Conservation (phyloP, 2,888 invertebrate genomes). For the Drosophila anomelani region DNA sequence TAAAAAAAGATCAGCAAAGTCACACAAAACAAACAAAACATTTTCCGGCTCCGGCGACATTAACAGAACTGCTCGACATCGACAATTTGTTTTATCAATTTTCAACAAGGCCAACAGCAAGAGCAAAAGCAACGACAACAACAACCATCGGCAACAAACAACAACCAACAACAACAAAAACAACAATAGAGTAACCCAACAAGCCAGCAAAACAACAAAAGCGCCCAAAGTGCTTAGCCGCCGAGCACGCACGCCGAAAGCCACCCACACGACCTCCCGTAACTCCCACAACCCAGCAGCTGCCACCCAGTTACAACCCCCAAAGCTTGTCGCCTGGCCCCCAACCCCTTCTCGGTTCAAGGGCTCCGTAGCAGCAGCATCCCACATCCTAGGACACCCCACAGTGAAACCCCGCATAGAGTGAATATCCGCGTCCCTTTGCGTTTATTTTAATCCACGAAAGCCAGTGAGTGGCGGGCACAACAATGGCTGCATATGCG, state of each 20-base stretch:
- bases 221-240: slow-evolving; percentile 76
- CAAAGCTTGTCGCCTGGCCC: slow-evolving; percentile 9
- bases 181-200: slow-evolving; percentile 52
- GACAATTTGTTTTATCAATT: slow-evolving; percentile 83
- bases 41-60: slow-evolving; percentile 82
- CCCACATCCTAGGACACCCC: slow-evolving; percentile 68
- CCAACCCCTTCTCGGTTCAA: slow-evolving; percentile 23
- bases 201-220: slow-evolving; percentile 64
- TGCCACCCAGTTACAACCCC: slow-evolving; percentile 7
- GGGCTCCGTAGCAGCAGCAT: slow-evolving; percentile 44
- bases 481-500: slow-evolving; percentile 90
- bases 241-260: slow-evolving; percentile 70
- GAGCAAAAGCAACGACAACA: slow-evolving; percentile 54
- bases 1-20: slow-evolving; percentile 58
- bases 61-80: slow-evolving; percentile 83
- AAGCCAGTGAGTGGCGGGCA: slow-evolving; percentile 39
- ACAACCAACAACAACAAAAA: slow-evolving; percentile 56
- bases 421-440: slow-evolving; percentile 31
- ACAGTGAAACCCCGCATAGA: slow-evolving; percentile 55
- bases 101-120: slow-evolving; percentile 74
- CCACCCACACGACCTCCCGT: slow-evolving; percentile 34
- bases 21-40: slow-evolving; percentile 81
- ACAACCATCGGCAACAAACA: slow-evolving; percentile 52
- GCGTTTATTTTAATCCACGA: slow-evolving; percentile 22
- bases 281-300: not conserved